A percentile compares a stretch with the other conserved stretches of the same genome.
phyloP scores from a whole-genome alignment of 2,888 invertebrate species.

The Fissipunctia ypsillon region DNA sequence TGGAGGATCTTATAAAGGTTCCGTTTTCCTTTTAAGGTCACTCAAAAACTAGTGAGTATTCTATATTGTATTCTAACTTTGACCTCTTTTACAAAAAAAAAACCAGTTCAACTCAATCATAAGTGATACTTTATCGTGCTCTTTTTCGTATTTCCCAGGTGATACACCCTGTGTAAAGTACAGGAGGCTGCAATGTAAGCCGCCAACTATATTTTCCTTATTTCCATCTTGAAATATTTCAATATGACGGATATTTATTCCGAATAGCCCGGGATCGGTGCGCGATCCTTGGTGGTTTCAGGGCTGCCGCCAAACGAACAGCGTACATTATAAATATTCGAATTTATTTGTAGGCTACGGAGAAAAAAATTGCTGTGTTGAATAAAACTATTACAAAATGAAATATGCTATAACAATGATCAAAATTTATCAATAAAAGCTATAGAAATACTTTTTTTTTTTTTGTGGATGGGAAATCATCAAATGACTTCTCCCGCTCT shows the following conservation, averaged over 20 bases:
- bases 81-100: neutral
- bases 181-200: conserved; percentile 54
- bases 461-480: no score
- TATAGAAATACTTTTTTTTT: no score
- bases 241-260: conserved; percentile 65
- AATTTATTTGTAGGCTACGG: neutral
- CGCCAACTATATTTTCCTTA: conserved; percentile 41
- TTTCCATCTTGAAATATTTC: conserved; percentile 59
- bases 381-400: no score
- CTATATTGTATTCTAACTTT: no score
- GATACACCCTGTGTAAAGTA: conserved; percentile 12
- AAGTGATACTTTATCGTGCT: neutral
- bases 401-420: no score
- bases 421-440: no score
- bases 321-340: neutral
- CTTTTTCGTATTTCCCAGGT: conserved; percentile 31
- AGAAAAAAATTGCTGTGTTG: neutral
- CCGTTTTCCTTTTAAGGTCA: neutral
- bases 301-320: conserved; percentile 33
- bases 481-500: no score
- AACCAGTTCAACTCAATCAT: neutral
- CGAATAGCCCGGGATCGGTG: conserved; percentile 46
- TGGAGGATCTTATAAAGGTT: no score
- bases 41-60: neutral
- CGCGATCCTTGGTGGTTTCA: conserved; percentile 28